phyloP scores from a whole-genome alignment of 2,797 vertebrate species.

The Alcedo quadribrachys region DNA sequence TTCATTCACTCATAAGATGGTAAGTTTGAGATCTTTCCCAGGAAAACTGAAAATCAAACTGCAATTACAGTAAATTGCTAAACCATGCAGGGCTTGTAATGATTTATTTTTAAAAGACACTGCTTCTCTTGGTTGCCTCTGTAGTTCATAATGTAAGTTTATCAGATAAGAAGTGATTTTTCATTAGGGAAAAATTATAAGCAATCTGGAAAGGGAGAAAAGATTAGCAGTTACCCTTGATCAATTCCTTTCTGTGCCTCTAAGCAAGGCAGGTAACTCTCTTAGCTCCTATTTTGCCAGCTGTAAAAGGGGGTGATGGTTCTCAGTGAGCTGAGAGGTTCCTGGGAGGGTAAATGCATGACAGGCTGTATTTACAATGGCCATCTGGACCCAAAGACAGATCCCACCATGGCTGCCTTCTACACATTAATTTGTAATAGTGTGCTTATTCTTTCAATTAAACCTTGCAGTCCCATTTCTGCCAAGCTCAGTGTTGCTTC shows the following conservation, averaged over 20 bases:
- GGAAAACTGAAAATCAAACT: constrained; percentile 50
- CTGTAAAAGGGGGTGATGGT: neutral
- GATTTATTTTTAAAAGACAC: constrained; percentile 26
- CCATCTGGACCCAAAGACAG: constrained; percentile 27
- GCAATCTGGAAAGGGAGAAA: constrained; percentile 15
- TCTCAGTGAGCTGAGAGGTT: neutral
- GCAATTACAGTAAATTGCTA: constrained; percentile 29
- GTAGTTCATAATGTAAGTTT: neutral
- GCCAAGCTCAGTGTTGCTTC: constrained; percentile 60
- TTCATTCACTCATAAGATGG: neutral
- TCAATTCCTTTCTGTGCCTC: neutral
- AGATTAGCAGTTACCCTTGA: neutral
- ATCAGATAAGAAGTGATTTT: constrained; percentile 32
- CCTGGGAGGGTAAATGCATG: neutral
- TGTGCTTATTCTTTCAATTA: constrained; percentile 56
- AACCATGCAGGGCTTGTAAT: neutral
- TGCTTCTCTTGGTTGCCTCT: neutral
- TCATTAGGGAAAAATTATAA: constrained; percentile 43
- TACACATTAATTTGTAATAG: constrained; percentile 62
- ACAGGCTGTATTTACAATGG: neutral
- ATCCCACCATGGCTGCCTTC: constrained; percentile 27
- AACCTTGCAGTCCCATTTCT: constrained; percentile 36
- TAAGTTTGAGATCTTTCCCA: neutral
- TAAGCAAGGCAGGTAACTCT: neutral
- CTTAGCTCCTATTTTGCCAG: constrained; percentile 37